Conservation (phyloP, 2,113 vertebrate species). For the Corythoichthys haematopterus region DNA sequence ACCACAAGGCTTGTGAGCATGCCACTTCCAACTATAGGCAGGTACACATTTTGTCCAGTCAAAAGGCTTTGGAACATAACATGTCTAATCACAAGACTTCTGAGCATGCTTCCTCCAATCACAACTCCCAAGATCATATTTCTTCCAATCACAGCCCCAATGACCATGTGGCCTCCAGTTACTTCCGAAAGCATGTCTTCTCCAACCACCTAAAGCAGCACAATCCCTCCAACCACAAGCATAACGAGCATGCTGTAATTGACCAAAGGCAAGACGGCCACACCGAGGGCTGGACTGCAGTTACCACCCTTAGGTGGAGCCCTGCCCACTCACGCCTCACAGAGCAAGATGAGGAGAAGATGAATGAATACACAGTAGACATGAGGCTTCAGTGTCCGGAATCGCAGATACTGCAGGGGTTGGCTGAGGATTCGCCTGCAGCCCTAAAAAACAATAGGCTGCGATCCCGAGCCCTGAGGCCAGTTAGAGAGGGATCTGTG, state of each 20-base stretch:
- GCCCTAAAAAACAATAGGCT: constrained; percentile 79
- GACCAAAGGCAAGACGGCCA: constrained; percentile 81
- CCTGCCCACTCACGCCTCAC: constrained; percentile 80
- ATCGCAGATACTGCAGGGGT: constrained; percentile 53
- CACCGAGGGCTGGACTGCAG: constrained; percentile 81
- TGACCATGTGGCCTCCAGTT: constrained; percentile 62
- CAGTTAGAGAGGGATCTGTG: constrained; percentile 75
- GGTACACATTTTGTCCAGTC: constrained; percentile 80
- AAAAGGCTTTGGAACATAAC: constrained; percentile 77
- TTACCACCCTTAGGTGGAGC: constrained; percentile 82
- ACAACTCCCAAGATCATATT: constrained; percentile 68
- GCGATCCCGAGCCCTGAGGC: constrained; percentile 81
- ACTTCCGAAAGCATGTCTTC: constrained; percentile 69
- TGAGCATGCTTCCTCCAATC: constrained; percentile 74
- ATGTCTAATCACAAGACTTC: constrained; percentile 72
- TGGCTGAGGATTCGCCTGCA: constrained; percentile 52
- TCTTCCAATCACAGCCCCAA: constrained; percentile 70
- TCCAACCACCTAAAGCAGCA: constrained; percentile 69
- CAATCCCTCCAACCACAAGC: constrained; percentile 68
- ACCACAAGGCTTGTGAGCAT: constrained; percentile 71
- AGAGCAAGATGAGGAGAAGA: constrained; percentile 83
- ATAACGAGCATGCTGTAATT: constrained; percentile 56
- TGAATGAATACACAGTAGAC: constrained; percentile 88
- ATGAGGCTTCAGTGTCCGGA: constrained; percentile 83
- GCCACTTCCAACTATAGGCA: constrained; percentile 73